Percentiles rank a stretch among this genome's conserved stretches.
phyloP scores from a whole-genome alignment of 2,797 vertebrate genomes.

The Acanthurus tractus region DNA sequence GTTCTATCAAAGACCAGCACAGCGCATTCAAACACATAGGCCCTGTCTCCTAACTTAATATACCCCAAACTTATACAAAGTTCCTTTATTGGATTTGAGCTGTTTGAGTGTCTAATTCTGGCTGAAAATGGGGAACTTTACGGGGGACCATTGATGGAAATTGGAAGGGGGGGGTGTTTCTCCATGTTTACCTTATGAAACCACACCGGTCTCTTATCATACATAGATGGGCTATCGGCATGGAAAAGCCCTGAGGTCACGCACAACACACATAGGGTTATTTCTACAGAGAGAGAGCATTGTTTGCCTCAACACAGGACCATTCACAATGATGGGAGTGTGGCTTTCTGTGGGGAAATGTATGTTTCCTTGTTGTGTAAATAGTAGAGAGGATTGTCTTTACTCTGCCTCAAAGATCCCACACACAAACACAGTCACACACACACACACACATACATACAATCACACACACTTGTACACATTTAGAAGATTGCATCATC shows the following conservation, averaged over 20 bases:
- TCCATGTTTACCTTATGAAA: constrained; percentile 71
- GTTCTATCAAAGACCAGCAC: constrained; percentile 77
- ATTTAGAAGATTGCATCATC: constrained; percentile 66
- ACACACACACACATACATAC: constrained; percentile 29
- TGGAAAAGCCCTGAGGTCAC: constrained; percentile 59
- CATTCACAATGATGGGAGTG: constrained; percentile 54
- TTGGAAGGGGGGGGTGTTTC: constrained; percentile 49
- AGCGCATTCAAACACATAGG: constrained; percentile 72
- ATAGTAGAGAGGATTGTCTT: constrained; percentile 32
- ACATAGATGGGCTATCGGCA: constrained; percentile 41
- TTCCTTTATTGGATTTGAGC: constrained; percentile 75
- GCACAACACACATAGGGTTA: constrained; percentile 53
- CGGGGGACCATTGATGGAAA: constrained; percentile 64
- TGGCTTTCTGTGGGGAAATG: constrained; percentile 55
- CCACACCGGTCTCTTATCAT: constrained; percentile 67
- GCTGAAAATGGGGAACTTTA: constrained; percentile 55
- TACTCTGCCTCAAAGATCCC: constrained; percentile 7
- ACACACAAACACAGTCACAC: constrained; percentile 25
- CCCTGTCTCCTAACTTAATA: constrained; percentile 80
- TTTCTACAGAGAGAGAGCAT: constrained; percentile 56
- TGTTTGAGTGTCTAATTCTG: constrained; percentile 72
- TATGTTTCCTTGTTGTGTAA: constrained; percentile 53
- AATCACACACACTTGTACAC: constrained; percentile 11
- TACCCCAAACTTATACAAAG: constrained; percentile 62
- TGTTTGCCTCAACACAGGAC: constrained; percentile 55